Evolutionary conservation across 2,888 invertebrate genomes (phyloP).

Genomic region (Eristalis tenax): DNA sequence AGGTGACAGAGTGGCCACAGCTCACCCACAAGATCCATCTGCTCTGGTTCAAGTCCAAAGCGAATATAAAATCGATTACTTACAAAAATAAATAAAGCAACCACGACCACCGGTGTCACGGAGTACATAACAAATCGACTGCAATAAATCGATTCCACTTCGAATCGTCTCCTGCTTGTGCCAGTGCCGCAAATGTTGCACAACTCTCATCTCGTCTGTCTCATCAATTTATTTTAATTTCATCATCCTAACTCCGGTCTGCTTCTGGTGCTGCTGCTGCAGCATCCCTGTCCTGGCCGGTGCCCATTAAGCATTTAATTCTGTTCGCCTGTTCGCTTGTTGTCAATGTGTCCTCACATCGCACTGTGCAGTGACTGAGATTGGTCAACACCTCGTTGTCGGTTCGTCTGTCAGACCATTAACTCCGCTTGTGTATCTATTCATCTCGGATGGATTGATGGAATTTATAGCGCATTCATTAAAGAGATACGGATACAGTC

Average conservation of each 20-base stretch:
- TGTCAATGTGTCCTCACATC: constrained; percentile 31
- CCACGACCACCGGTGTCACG: constrained; percentile 13
- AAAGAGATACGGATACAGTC: constrained; percentile 8
- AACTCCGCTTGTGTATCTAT: constrained; percentile 1
- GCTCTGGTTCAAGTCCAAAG: not conserved
- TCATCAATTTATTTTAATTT: constrained; percentile 59
- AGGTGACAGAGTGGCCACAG: too few relatives aligned
- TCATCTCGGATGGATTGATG: constrained; percentile 29
- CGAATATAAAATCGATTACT: constrained; percentile 29
- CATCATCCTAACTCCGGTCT: constrained; percentile 27
- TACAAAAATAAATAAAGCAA: constrained; percentile 32
- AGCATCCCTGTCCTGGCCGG: not conserved
- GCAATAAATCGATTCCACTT: constrained; percentile 60
- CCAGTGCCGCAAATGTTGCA: constrained; percentile 22
- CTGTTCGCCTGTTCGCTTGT: constrained; percentile 23
- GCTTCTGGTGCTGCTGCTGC: not conserved
- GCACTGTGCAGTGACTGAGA: constrained; percentile 15
- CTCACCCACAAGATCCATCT: not conserved
- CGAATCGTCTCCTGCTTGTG: not conserved
- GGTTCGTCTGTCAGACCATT: constrained; percentile 27
- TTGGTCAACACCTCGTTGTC: constrained; percentile 52
- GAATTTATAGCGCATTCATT: constrained; percentile 31
- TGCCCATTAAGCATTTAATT: constrained; percentile 56
- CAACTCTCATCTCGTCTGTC: constrained; percentile 52
- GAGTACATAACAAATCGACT: constrained; percentile 45